Evolutionary conservation across 1,140 invertebrate species (phyloP).

Genomic region (Drosophila hydei): DNA sequence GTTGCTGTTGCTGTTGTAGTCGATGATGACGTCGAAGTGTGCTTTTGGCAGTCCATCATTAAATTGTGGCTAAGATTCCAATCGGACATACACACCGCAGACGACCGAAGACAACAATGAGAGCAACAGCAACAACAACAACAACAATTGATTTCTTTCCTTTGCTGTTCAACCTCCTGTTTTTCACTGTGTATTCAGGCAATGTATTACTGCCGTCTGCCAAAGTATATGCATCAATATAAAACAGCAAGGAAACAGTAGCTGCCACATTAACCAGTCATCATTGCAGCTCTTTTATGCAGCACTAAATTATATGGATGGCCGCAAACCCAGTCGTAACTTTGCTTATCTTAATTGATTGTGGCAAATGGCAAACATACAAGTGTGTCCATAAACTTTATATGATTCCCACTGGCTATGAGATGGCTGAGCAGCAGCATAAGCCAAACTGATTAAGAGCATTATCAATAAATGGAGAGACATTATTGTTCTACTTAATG

Average conservation of each 20-base stretch:
- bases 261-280: slow-evolving; percentile 36
- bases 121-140: slow-evolving; percentile 28
- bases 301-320: slow-evolving; percentile 39
- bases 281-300: slow-evolving; percentile 19
- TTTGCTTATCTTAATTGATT: slow-evolving; percentile 32
- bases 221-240: slow-evolving; percentile 60
- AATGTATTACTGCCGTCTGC: slow-evolving; percentile 25
- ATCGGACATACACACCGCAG: slow-evolving; percentile 63
- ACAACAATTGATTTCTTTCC: slow-evolving; percentile 35
- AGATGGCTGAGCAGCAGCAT: not conserved
- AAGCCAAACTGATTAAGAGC: not conserved
- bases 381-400: slow-evolving; percentile 6
- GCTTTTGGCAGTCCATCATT: slow-evolving; percentile 82
- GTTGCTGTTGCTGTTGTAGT: not conserved
- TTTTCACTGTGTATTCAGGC: slow-evolving; percentile 12
- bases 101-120: slow-evolving; percentile 27
- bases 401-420: not conserved
- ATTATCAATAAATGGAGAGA: no score
- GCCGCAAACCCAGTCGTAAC: slow-evolving; percentile 4
- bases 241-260: slow-evolving; percentile 58
- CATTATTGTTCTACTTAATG: no score
- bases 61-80: slow-evolving; percentile 81
- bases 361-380: slow-evolving; percentile 12
- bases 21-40: slow-evolving; percentile 67
- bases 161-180: slow-evolving; percentile 21